phyloP scores from a whole-genome alignment of 2,797 vertebrate species.

The Spondyliosoma cantharus region DNA sequence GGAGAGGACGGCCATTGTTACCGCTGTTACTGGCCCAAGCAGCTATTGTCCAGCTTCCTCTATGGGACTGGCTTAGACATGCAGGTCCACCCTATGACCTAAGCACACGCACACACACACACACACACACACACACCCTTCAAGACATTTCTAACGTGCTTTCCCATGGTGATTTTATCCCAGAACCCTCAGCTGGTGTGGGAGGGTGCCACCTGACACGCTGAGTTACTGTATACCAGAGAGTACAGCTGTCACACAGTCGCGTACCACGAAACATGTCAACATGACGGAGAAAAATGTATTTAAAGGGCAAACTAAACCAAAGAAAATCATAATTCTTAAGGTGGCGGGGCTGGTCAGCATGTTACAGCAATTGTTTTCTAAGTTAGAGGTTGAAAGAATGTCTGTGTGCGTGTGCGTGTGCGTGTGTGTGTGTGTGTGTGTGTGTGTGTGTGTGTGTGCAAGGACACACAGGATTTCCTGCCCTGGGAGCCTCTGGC shows the following conservation, averaged over 20 bases:
- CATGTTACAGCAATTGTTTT: slow-evolving; percentile 17
- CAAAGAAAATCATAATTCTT: background rate
- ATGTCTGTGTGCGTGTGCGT: slow-evolving; percentile 34
- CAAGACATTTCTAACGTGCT: slow-evolving; percentile 75
- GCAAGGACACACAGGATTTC: slow-evolving; percentile 75
- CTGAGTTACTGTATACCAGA: slow-evolving; percentile 26
- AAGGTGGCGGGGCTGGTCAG: background rate
- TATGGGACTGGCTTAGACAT: slow-evolving; percentile 70
- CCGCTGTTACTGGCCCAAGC: slow-evolving; percentile 72
- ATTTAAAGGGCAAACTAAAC: background rate
- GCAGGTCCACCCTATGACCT: slow-evolving; percentile 79
- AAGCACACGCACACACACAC: slow-evolving; percentile 45
- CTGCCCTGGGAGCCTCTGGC: slow-evolving; percentile 68
- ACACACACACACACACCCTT: slow-evolving; percentile 41
- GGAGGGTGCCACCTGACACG: slow-evolving; percentile 47
- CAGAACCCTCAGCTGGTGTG: slow-evolving; percentile 62
- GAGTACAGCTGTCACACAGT: slow-evolving; percentile 25
- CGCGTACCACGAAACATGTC: background rate
- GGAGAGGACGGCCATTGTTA: slow-evolving; percentile 78
- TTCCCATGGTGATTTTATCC: slow-evolving; percentile 75
- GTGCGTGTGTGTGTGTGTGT: slow-evolving; percentile 40
- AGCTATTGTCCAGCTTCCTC: slow-evolving; percentile 82
- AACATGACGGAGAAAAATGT: background rate
- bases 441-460: slow-evolving; percentile 35
- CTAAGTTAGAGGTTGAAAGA: slow-evolving; percentile 11